Evolutionary conservation across 2,113 vertebrate genomes (phyloP), one percentile per base, ranked within the genome.

Genomic region (Taxidea taxus): DNA sequence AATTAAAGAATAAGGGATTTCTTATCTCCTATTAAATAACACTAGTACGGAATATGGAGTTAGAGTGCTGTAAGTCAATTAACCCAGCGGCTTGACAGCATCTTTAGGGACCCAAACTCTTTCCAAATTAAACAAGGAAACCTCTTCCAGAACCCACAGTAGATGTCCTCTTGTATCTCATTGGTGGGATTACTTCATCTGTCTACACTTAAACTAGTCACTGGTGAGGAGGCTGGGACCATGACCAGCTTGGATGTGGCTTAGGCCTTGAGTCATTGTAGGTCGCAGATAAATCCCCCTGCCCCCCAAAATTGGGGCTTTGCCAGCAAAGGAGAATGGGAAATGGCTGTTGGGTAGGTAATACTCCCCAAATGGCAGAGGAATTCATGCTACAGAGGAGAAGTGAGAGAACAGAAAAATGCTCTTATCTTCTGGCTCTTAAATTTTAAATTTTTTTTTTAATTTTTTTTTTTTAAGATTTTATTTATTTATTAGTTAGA

Each of bases 391-490:
- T 54, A 54, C 12, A 86, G 42, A 85, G 3, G 34, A 14, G 39
- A 25, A 25, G 47, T 31, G 29, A 20, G 31, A 80, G 37, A 56
- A 51, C 13, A 85, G 39, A 74, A 86, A 49, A 92, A 7, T 14
- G 4, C 12, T 68, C 20, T 56, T 54, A 47, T 70, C 21, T 70
- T 86, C 77, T 90, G 34, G 10, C 54, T 62, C 10, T 89, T 51
- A 94, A 20, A 64, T 74, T 81, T 92, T 78, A 47, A 89, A 97
- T n/a, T n/a, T n/a, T n/a, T n/a, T n/a, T n/a, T n/a, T n/a, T n/a
- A n/a, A n/a, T n/a, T n/a, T n/a, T n/a, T n/a, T n/a, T n/a, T n/a
- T n/a, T n/a, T n/a, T n/a, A n/a, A n/a, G n/a, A n/a, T n/a, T n/a
- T n/a, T n/a, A n/a, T n/a, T n/a, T n/a, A n/a, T n/a, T n/a, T n/a